phyloP scores from a whole-genome alignment of 1,140 invertebrate genomes.

The Atta colombica region DNA sequence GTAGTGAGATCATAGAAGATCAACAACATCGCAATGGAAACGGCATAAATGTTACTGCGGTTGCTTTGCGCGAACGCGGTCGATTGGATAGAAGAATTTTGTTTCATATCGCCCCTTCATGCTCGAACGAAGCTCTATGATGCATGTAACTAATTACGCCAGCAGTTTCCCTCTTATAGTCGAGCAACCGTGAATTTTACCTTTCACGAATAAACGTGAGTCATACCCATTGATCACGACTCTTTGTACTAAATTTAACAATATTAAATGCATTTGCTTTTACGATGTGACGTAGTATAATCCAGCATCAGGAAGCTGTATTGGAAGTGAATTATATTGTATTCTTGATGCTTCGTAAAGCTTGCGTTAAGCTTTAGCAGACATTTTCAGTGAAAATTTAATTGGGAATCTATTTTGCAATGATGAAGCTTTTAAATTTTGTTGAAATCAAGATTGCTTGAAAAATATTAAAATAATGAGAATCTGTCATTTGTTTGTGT shows the following conservation, averaged over 20 bases:
- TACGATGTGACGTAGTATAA: background rate
- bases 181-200: constrained; percentile 34
- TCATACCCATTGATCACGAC: constrained; percentile 2
- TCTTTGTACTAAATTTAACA: constrained; percentile 37
- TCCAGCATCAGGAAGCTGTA: background rate
- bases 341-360: background rate
- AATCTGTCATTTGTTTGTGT: background rate
- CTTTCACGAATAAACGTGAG: constrained; percentile 49
- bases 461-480: constrained; percentile 9
- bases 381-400: background rate
- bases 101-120: constrained; percentile 65
- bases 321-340: background rate
- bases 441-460: background rate
- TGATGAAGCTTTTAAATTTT: background rate
- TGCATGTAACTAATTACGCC: constrained; percentile 63
- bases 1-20: constrained; percentile 6
- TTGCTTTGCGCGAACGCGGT: constrained; percentile 31
- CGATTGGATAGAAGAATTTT: constrained; percentile 54
- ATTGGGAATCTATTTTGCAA: background rate
- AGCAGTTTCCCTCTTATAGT: constrained; percentile 52
- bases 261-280: constrained; percentile 30
- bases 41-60: constrained; percentile 36
- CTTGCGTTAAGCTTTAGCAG: constrained; percentile 4
- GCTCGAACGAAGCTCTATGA: constrained; percentile 57
- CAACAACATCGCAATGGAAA: background rate